A percentile compares a stretch with the other conserved stretches of the same genome.
Evolutionary conservation across 2,113 vertebrate genomes (phyloP).

Genomic region (Megaceryle torquata): DNA sequence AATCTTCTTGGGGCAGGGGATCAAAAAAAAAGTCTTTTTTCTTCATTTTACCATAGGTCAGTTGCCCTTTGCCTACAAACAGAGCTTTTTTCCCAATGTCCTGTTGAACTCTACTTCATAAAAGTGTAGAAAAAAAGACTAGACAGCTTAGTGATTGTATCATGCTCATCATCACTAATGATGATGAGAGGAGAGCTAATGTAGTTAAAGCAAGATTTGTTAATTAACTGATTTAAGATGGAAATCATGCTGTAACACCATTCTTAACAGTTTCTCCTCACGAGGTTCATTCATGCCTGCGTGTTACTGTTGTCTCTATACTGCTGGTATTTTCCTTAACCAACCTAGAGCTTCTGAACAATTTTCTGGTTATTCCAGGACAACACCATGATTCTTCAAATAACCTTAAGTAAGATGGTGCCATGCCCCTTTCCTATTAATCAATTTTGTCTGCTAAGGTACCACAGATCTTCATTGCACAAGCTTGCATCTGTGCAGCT

Average conservation of each 20-base stretch:
- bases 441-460: background rate
- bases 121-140: fast-evolving
- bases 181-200: background rate
- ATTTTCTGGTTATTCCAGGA: background rate
- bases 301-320: background rate
- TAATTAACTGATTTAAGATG: background rate
- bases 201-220: background rate
- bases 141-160: background rate
- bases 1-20: background rate
- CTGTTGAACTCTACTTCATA: background rate
- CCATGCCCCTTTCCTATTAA: background rate
- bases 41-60: fast-evolving
- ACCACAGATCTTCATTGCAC: background rate
- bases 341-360: background rate
- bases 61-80: background rate
- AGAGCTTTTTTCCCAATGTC: background rate
- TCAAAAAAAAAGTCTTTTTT: background rate
- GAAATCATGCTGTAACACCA: background rate
- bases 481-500: background rate
- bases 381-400: background rate
- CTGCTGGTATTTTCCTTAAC: background rate
- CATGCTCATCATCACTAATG: background rate
- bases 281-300: background rate
- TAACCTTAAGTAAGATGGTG: background rate
- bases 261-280: background rate